Evolutionary conservation across 2,797 vertebrate species (phyloP).

Genomic region (Crenuchus spilurus): DNA sequence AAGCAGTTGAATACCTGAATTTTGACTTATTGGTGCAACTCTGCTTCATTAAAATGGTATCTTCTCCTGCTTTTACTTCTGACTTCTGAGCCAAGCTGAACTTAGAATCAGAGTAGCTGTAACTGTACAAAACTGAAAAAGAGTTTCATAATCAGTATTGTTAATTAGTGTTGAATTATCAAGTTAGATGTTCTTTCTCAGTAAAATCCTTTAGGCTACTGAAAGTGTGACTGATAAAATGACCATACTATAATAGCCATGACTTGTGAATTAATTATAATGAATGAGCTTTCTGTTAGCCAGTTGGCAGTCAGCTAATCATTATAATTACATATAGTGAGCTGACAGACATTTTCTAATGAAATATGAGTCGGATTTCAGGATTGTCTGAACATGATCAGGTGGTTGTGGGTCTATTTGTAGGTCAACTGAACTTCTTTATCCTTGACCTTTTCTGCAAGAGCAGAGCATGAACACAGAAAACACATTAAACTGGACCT

Average conservation of each 20-base stretch:
- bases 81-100: too few species aligned
- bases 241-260: background rate
- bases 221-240: background rate
- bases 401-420: background rate
- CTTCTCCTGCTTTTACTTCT: too few species aligned
- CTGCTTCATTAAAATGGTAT: too few species aligned
- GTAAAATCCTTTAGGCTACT: background rate
- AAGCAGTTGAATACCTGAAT: too few species aligned
- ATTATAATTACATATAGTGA: background rate
- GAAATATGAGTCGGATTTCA: background rate
- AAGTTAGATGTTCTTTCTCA: background rate
- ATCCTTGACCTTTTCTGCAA: conserved; percentile 34
- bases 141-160: background rate
- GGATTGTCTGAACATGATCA: background rate
- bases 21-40: too few species aligned
- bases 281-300: background rate
- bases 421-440: conserved; percentile 16
- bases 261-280: background rate
- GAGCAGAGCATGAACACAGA: conserved; percentile 30
- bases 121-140: background rate
- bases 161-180: background rate
- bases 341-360: conserved; percentile 7
- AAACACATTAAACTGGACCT: conserved; percentile 38
- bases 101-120: too few species aligned
- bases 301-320: background rate